These are phyloP conservation scores for Chitala chitala DNA, from an alignment of 2,113 vertebrate species.

Conservation along the genomic window DNA sequence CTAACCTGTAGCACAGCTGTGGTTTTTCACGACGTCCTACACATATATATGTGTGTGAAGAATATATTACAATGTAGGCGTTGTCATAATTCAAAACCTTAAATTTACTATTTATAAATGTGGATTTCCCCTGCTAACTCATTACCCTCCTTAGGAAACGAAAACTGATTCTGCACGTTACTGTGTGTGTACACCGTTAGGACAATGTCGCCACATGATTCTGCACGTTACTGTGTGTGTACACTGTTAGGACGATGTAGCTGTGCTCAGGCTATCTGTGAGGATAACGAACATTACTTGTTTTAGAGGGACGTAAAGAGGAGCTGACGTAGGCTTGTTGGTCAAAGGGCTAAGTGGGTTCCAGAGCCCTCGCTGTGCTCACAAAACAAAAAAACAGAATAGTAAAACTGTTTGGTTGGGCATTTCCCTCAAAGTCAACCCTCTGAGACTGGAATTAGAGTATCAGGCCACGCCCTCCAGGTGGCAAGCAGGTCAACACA, in stretches of 20 bases:
- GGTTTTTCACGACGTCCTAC: conserved; percentile 2
- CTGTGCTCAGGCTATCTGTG: too few species aligned
- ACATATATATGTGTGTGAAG: not conserved
- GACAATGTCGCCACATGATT: not conserved
- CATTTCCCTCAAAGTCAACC: not conserved
- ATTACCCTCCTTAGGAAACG: too few species aligned
- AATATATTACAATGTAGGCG: not conserved
- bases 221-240: too few species aligned
- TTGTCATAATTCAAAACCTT: not conserved
- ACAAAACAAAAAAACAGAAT: too few species aligned
- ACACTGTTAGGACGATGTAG: too few species aligned
- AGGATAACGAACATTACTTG: not conserved
- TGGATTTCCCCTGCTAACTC: conserved; percentile 3
- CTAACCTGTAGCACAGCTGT: conserved; percentile 2
- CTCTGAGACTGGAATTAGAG: not conserved
- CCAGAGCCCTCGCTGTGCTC: too few species aligned
- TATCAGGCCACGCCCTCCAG: not conserved
- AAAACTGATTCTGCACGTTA: not conserved
- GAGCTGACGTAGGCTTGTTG: not conserved
- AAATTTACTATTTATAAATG: conserved; percentile 6
- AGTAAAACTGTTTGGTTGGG: too few species aligned
- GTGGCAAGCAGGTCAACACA: not conserved
- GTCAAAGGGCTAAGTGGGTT: too few species aligned
- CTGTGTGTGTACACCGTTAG: too few species aligned
- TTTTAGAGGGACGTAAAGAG: not conserved